phyloP scores from a whole-genome alignment of 2,113 vertebrate species.

The Heteronetta atricapilla region DNA sequence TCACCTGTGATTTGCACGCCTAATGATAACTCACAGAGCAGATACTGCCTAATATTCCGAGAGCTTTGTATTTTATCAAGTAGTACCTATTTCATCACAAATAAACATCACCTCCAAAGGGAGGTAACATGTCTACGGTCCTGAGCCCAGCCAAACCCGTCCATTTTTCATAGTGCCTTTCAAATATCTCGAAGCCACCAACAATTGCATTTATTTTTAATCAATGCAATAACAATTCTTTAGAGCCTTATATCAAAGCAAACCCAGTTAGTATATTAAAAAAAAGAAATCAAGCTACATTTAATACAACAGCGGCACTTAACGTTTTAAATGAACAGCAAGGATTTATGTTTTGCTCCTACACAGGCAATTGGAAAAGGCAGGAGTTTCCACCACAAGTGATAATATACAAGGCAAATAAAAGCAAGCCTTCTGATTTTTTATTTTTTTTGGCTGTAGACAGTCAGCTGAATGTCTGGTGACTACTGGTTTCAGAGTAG shows the following conservation, averaged over 20 bases:
- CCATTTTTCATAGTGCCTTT: not conserved
- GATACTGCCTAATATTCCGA: not conserved
- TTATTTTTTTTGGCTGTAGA: not conserved
- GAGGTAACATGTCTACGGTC: not conserved
- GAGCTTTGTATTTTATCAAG: not conserved
- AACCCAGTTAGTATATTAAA: not conserved
- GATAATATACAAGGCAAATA: not conserved
- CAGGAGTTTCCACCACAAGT: not conserved
- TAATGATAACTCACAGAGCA: not conserved
- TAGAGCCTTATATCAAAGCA: not conserved
- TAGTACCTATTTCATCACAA: not conserved
- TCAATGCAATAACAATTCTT: not conserved
- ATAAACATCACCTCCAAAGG: not conserved
- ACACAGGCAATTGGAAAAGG: not conserved
- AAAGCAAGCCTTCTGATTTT: not conserved
- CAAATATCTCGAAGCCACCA: not conserved
- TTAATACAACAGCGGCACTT: not conserved
- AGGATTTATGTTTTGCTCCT: not conserved
- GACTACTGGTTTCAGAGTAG: constrained; percentile 12
- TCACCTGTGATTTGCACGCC: not conserved
- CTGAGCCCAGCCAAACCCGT: not conserved
- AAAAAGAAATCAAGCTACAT: not conserved
- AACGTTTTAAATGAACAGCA: not conserved
- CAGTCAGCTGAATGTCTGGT: not conserved
- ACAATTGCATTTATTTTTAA: not conserved